Evolutionary conservation across 2,113 vertebrate genomes (phyloP).

Genomic region (Mobula birostris): DNA sequence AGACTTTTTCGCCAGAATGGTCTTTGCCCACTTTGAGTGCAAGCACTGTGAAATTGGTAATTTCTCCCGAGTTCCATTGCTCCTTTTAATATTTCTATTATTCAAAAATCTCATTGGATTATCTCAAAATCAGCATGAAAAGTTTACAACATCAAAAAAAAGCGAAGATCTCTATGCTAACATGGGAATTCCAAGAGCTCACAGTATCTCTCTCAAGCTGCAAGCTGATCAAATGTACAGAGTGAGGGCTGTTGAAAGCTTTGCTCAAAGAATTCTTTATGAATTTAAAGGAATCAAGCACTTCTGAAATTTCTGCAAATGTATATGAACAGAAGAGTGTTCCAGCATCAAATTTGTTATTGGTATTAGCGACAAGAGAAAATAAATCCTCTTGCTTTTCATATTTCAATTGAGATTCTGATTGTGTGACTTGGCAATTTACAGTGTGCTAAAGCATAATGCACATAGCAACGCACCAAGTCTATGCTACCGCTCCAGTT

Average conservation of each 20-base stretch:
- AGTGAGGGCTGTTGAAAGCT: not conserved
- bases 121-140: not conserved
- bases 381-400: slow-evolving; percentile 20
- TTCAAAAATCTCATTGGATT: not conserved
- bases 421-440: slow-evolving; percentile 27
- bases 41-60: not conserved
- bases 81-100: not conserved
- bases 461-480: not conserved
- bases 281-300: no score
- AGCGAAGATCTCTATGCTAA: not conserved
- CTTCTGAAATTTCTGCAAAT: no score
- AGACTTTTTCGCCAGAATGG: no score
- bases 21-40: not conserved
- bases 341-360: not conserved
- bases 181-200: not conserved
- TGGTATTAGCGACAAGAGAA: not conserved
- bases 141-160: not conserved
- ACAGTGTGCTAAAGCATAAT: not conserved
- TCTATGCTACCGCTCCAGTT: not conserved
- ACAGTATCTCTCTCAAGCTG: not conserved
- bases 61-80: not conserved
- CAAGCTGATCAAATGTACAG: not conserved
- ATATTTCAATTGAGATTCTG: slow-evolving; percentile 17
- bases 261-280: not conserved
- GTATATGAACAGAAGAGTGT: not conserved